Percentiles rank a stretch among this genome's conserved stretches.
Conservation (phyloP, 2,888 invertebrate species). For the Acanthococcus lagerstroemiae region DNA sequence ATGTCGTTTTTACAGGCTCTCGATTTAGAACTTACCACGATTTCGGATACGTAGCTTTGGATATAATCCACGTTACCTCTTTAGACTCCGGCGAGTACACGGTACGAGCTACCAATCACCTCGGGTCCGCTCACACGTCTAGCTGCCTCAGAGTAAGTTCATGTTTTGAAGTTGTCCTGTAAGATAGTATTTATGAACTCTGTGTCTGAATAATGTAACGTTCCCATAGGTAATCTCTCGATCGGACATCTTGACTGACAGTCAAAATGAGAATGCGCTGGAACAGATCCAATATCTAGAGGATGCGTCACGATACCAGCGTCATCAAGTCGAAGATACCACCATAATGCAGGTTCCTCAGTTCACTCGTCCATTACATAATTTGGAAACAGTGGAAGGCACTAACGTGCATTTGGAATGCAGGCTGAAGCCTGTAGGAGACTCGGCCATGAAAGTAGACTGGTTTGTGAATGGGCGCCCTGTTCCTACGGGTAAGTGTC, state of each 20-base stretch:
- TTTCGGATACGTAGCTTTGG: constrained; percentile 93
- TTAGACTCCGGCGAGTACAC: constrained; percentile 93
- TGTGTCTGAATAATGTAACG: too few species aligned
- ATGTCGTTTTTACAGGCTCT: constrained; percentile 45
- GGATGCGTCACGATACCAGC: constrained; percentile 60
- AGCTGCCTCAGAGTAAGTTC: constrained; percentile 63
- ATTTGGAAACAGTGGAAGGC: constrained; percentile 80
- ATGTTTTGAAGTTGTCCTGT: too few species aligned
- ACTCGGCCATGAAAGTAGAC: constrained; percentile 82
- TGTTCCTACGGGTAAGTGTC: constrained; percentile 65
- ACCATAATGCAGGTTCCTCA: constrained; percentile 76
- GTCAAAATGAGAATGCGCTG: constrained; percentile 82
- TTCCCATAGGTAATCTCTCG: constrained; percentile 52
- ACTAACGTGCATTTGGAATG: constrained; percentile 88
- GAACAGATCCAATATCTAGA: constrained; percentile 87
- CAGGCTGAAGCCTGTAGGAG: constrained; percentile 79
- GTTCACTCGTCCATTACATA: constrained; percentile 76
- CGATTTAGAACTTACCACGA: constrained; percentile 92
- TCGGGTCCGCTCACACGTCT: constrained; percentile 85
- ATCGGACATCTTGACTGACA: constrained; percentile 74
- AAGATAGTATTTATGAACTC: neutral
- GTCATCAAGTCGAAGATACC: constrained; percentile 66
- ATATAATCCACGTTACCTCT: constrained; percentile 87
- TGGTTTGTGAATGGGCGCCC: constrained; percentile 95
- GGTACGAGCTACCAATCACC: constrained; percentile 81